Conservation (phyloP, 2,888 invertebrate species). For the Thera britannica region DNA sequence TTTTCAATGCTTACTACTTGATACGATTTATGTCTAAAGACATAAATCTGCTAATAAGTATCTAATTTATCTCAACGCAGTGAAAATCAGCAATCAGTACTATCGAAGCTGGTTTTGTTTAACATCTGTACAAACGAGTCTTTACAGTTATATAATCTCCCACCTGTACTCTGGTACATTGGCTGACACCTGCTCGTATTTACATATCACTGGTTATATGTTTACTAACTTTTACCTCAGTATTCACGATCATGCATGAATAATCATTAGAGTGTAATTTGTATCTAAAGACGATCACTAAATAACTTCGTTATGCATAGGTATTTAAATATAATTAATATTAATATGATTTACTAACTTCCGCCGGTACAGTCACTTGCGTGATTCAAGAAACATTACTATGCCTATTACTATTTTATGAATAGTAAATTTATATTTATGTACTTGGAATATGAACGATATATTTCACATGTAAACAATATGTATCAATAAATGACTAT, state of each 20-base stretch:
- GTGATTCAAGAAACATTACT: too few species aligned
- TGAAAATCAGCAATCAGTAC: slow-evolving; percentile 5
- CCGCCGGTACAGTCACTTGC: too few species aligned
- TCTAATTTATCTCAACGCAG: slow-evolving; percentile 5
- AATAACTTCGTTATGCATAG: too few species aligned
- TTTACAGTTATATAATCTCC: slow-evolving; percentile 25
- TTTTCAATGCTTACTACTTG: background rate
- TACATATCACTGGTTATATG: slow-evolving; percentile 27
- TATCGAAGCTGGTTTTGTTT: slow-evolving; percentile 16
- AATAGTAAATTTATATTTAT: too few species aligned
- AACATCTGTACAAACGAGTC: slow-evolving; percentile 29
- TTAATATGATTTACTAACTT: too few species aligned
- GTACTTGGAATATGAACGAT: too few species aligned
- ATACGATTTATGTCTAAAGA: background rate
- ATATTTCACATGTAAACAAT: too few species aligned
- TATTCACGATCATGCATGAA: background rate
- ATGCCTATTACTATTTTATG: too few species aligned
- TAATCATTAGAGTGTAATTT: background rate
- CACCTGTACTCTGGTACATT: slow-evolving; percentile 1
- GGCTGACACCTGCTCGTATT: slow-evolving; percentile 35
- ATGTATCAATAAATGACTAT: too few species aligned
- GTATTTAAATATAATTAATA: too few species aligned
- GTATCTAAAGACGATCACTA: too few species aligned
- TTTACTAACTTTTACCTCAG: slow-evolving; percentile 17
- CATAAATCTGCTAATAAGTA: too few species aligned